These are phyloP conservation scores for Homalodisca vitripennis DNA, from an alignment of 1,140 invertebrate species.

Conservation along the genomic window DNA sequence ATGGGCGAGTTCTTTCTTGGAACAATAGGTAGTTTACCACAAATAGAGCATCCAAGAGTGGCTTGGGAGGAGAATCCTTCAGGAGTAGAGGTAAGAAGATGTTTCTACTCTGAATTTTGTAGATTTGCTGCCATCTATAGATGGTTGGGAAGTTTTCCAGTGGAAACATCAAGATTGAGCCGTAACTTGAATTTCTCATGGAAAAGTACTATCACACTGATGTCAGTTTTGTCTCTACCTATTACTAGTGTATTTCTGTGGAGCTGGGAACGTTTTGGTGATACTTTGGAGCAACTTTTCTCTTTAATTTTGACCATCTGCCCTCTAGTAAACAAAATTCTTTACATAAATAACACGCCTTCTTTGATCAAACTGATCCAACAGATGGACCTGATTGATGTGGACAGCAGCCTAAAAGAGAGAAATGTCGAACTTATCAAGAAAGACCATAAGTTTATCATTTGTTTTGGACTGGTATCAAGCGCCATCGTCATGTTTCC, in stretches of 20 bases:
- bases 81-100: too few relatives aligned
- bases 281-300: background rate
- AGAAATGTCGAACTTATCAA: background rate
- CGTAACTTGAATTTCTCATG: background rate
- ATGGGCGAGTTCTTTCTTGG: too few relatives aligned
- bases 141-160: conserved; percentile 1
- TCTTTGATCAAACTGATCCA: conserved; percentile 12
- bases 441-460: background rate
- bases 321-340: background rate
- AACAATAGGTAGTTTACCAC: too few relatives aligned
- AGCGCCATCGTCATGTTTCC: background rate
- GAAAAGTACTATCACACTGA: background rate
- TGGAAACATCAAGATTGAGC: background rate
- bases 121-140: background rate
- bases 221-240: background rate
- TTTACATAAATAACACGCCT: background rate
- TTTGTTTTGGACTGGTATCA: background rate
- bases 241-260: background rate
- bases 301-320: background rate
- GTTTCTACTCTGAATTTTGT: background rate
- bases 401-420: background rate
- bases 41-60: too few relatives aligned
- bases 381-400: background rate
- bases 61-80: too few relatives aligned
- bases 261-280: background rate